Evolutionary conservation across 1,140 invertebrate genomes (phyloP).

Genomic region (Condylostylus longicornis): DNA sequence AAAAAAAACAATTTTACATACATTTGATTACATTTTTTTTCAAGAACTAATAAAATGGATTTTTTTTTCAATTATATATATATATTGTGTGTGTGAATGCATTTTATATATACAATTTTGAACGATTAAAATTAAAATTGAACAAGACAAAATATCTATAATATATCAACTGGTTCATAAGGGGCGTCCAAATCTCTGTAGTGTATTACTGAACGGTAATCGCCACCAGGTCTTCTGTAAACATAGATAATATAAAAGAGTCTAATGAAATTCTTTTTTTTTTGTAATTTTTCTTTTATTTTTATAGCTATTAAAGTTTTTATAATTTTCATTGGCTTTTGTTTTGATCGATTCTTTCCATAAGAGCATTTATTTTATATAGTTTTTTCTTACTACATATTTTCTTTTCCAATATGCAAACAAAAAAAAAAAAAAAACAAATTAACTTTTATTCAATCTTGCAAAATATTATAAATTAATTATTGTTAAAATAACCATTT

Average conservation of each 20-base stretch:
- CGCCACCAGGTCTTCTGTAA: slow-evolving; percentile 53
- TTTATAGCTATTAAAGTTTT: no score
- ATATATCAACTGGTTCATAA: slow-evolving; percentile 65
- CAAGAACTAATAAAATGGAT: no score
- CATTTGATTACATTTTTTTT: no score
- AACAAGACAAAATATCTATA: no score
- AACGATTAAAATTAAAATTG: no score
- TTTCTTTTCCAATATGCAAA: slow-evolving; percentile 9
- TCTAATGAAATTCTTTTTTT: neutral
- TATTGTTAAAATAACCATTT: slow-evolving; percentile 11
- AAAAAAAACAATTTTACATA: no score
- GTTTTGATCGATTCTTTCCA: slow-evolving; percentile 7
- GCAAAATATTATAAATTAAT: slow-evolving; percentile 16
- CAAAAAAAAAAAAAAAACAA: slow-evolving; percentile 4
- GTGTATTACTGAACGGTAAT: slow-evolving; percentile 72
- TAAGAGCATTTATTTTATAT: neutral
- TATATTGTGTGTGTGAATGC: no score
- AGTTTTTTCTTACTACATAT: neutral
- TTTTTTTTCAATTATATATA: no score
- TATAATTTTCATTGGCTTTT: no score
- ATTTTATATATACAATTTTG: no score
- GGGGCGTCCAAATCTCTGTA: slow-evolving; percentile 85
- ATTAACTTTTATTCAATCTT: slow-evolving; percentile 8
- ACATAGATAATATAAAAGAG: slow-evolving; percentile 10
- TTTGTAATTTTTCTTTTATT: neutral